Evolutionary conservation across 2,113 vertebrate genomes (phyloP).

Genomic region (Amia ocellicauda): DNA sequence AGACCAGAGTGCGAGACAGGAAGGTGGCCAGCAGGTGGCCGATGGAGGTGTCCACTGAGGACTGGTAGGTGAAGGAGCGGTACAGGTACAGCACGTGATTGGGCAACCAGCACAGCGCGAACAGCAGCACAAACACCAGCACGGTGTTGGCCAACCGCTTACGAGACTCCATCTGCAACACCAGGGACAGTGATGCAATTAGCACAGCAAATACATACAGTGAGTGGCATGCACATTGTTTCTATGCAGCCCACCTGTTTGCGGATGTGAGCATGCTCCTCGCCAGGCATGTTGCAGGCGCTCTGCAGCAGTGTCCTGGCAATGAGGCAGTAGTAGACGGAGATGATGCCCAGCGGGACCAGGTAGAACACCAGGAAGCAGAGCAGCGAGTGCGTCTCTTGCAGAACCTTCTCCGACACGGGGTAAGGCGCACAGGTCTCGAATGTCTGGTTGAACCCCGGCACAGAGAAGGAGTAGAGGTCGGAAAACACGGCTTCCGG

Average conservation of each 20-base stretch:
- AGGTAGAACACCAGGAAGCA: slow-evolving; percentile 75
- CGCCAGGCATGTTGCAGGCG: slow-evolving; percentile 69
- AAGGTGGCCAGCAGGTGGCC: slow-evolving; percentile 62
- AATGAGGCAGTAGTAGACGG: slow-evolving; percentile 72
- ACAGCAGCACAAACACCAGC: slow-evolving; percentile 69
- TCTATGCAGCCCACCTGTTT: slow-evolving; percentile 59
- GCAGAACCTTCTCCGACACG: slow-evolving; percentile 62
- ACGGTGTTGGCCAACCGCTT: slow-evolving; percentile 76
- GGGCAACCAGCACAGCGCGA: slow-evolving; percentile 75
- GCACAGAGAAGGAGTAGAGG: slow-evolving; percentile 60
- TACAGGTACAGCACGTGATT: slow-evolving; percentile 75
- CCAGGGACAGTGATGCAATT: not conserved
- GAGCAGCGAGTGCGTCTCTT: slow-evolving; percentile 68
- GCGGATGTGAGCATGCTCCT: slow-evolving; percentile 64
- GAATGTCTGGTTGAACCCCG: slow-evolving; percentile 62
- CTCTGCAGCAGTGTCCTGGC: slow-evolving; percentile 72
- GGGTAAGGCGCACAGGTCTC: slow-evolving; percentile 67
- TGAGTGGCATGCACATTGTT: not conserved
- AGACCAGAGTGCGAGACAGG: slow-evolving; percentile 67
- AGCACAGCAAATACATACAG: not conserved
- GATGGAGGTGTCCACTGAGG: slow-evolving; percentile 54
- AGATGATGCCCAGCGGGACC: slow-evolving; percentile 68
- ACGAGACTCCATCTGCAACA: slow-evolving; percentile 69
- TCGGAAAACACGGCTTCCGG: slow-evolving; percentile 74
- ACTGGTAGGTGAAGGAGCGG: slow-evolving; percentile 63